Evolutionary conservation across 2,113 vertebrate species (phyloP).

Genomic region (Plestiodon gilberti): DNA sequence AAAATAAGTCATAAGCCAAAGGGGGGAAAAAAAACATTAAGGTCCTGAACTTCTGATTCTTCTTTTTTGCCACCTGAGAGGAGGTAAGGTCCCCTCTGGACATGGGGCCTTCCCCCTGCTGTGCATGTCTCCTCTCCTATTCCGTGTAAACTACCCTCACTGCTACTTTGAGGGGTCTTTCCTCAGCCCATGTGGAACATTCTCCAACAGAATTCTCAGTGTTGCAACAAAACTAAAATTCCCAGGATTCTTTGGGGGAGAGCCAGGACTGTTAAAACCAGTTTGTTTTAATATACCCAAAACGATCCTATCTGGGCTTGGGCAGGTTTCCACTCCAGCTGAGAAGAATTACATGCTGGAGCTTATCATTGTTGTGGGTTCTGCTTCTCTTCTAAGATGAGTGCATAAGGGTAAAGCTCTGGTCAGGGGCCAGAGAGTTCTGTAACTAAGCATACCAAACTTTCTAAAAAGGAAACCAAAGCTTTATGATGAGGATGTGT

Average conservation of each 20-base stretch:
- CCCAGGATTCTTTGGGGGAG: not conserved
- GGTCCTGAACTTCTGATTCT: not conserved
- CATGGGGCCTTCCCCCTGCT: not conserved
- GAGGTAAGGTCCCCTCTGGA: not conserved
- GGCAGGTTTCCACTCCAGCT: slow-evolving; percentile 17
- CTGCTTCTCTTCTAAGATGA: slow-evolving; percentile 10
- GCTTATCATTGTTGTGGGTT: not conserved
- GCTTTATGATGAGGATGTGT: not conserved
- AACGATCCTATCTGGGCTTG: not conserved
- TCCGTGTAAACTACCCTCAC: not conserved
- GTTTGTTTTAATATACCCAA: not conserved
- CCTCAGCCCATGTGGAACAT: not conserved
- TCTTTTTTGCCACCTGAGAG: too few relatives aligned
- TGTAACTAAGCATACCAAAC: not conserved
- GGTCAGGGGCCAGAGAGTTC: slow-evolving; percentile 14
- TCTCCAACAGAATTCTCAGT: not conserved
- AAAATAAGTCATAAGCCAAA: not conserved
- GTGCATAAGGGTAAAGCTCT: not conserved
- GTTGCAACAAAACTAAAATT: not conserved
- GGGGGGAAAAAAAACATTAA: not conserved
- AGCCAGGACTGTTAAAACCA: not conserved
- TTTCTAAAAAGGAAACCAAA: slow-evolving; percentile 1
- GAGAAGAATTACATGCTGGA: not conserved
- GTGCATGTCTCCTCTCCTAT: not conserved
- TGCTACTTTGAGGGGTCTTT: not conserved